Evolutionary conservation across 2,113 vertebrate species (phyloP).

Genomic region (Sakesphorus luctuosus): DNA sequence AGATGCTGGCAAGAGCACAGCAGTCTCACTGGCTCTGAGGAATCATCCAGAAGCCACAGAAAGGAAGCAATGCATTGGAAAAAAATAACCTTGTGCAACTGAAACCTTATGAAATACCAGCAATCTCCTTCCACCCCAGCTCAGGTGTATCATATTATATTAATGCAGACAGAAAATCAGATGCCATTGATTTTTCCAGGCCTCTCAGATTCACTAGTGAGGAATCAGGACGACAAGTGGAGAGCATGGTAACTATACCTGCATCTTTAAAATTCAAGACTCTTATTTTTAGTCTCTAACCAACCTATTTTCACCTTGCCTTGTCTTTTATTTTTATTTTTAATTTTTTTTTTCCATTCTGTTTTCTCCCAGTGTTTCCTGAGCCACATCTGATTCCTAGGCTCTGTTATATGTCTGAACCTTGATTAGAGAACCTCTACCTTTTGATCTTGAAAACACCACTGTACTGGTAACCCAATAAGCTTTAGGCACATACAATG

Average conservation of each 20-base stretch:
- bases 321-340: no score
- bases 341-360: background rate
- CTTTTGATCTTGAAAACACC: background rate
- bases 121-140: background rate
- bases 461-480: background rate
- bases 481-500: background rate
- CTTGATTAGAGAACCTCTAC: background rate
- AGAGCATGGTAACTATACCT: background rate
- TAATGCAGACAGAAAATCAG: background rate
- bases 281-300: background rate
- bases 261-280: background rate
- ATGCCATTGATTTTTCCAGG: constrained; percentile 14
- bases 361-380: background rate
- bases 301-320: background rate
- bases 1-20: background rate
- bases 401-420: background rate
- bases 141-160: background rate
- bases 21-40: background rate
- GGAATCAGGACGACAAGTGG: background rate
- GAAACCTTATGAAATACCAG: background rate
- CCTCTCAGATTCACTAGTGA: background rate
- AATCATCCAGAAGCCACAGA: background rate
- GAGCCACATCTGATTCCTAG: background rate
- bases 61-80: background rate
- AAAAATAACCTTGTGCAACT: background rate